phyloP scores from a whole-genome alignment of 92 coral and sea anemone species.

The Porites rus region DNA sequence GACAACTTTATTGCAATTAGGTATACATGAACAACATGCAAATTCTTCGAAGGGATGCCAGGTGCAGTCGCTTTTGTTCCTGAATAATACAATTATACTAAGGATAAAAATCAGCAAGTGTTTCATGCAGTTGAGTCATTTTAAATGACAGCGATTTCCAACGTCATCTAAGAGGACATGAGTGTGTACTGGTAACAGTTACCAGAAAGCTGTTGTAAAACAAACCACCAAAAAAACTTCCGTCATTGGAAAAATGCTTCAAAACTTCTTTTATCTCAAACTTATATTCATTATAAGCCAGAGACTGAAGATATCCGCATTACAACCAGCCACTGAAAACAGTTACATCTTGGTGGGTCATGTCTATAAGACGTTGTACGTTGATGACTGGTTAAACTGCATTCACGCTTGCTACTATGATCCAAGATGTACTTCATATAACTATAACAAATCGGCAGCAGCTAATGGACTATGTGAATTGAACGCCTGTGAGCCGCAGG shows the following conservation, averaged over 20 bases:
- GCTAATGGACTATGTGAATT: slow-evolving; percentile 10
- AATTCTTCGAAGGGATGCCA: no score
- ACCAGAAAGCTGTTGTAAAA: no score
- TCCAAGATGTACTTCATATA: slow-evolving; percentile 46
- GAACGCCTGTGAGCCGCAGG: background rate
- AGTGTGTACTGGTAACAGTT: no score
- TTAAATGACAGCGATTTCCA: no score
- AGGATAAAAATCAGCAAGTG: no score
- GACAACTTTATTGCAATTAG: no score
- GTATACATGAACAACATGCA: no score
- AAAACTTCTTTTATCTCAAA: background rate
- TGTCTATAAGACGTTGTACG: background rate
- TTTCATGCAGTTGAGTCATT: no score
- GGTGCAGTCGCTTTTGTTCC: no score
- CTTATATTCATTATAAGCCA: background rate
- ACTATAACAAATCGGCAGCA: slow-evolving; percentile 18
- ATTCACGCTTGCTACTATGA: slow-evolving; percentile 25
- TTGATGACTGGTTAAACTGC: slow-evolving; percentile 44
- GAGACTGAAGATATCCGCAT: background rate
- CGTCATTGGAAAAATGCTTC: background rate
- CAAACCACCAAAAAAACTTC: background rate
- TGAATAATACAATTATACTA: no score
- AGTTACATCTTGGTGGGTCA: slow-evolving; percentile 21
- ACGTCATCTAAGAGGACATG: no score
- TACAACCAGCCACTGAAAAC: background rate